Conservation (phyloP, 1,140 invertebrate species). For the Drosophila hydei region DNA sequence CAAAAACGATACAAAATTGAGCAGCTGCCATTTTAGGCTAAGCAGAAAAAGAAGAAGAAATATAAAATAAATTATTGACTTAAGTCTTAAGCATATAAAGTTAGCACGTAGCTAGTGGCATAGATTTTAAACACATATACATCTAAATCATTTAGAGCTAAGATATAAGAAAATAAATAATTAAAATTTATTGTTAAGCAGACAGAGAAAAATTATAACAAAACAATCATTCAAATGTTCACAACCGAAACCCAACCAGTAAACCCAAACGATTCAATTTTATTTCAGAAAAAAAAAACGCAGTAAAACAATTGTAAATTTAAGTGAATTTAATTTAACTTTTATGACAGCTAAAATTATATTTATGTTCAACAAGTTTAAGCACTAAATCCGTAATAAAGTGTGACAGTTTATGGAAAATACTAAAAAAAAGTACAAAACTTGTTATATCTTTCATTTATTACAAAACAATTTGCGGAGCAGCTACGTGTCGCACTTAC, state of each 20-base stretch:
- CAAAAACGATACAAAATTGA: conserved; percentile 68
- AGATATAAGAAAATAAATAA: conserved; percentile 14
- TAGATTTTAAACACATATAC: conserved; percentile 66
- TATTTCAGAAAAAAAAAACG: conserved; percentile 13
- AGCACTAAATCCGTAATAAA: conserved; percentile 68
- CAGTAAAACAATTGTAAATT: conserved; percentile 12
- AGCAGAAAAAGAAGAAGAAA: conserved; percentile 35
- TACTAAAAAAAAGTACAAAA: conserved; percentile 20
- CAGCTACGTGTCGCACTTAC: conserved; percentile 17
- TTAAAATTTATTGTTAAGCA: conserved; percentile 16
- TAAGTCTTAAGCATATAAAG: conserved; percentile 19
- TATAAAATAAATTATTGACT: conserved; percentile 10
- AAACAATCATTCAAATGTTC: conserved; percentile 31
- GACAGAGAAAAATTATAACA: neutral
- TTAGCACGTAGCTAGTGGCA: conserved; percentile 70
- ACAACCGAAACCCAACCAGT: conserved; percentile 24
- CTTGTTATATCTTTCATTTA: conserved; percentile 17
- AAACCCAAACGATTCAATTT: conserved; percentile 52
- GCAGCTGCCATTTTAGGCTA: conserved; percentile 65
- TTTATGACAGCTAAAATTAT: conserved; percentile 51
- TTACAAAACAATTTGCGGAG: conserved; percentile 3
- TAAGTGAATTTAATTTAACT: conserved; percentile 47
- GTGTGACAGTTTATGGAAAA: conserved; percentile 64
- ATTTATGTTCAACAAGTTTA: conserved; percentile 58
- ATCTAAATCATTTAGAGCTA: conserved; percentile 41